Evolutionary conservation across 2,113 vertebrate genomes (phyloP).

Genomic region (Chaetodon auriga): DNA sequence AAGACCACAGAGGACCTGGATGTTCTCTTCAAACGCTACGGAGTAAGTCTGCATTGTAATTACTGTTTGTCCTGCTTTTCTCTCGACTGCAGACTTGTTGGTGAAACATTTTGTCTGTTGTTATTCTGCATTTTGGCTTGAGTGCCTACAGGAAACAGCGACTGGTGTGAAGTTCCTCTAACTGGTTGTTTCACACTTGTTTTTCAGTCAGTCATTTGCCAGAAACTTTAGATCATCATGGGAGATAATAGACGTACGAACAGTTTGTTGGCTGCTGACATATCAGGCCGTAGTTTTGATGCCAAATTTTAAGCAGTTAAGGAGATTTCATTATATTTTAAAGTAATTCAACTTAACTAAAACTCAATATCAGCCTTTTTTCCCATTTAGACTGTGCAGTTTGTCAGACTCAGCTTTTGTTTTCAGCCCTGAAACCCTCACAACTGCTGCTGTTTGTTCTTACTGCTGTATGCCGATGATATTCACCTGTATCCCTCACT

Average conservation of each 20-base stretch:
- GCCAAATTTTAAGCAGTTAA: neutral
- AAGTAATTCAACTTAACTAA: neutral
- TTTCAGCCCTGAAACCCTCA: neutral
- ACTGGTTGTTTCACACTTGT: constrained; percentile 22
- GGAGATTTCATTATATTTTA: neutral
- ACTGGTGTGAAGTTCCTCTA: constrained; percentile 44
- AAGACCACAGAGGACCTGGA: constrained; percentile 96
- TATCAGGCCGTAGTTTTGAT: neutral
- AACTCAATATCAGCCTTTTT: neutral
- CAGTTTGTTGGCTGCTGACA: neutral
- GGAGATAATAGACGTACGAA: neutral
- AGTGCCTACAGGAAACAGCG: constrained; percentile 41
- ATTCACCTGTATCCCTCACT: neutral
- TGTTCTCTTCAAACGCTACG: constrained; percentile 96
- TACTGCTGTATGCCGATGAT: neutral
- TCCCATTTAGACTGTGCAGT: neutral
- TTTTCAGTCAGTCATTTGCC: neutral
- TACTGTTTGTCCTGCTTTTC: constrained; percentile 10
- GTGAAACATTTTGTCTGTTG: constrained; percentile 13
- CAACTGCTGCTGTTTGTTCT: neutral
- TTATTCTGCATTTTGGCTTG: constrained; percentile 20
- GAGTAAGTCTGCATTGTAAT: constrained; percentile 87
- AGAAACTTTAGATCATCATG: neutral
- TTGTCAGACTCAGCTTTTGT: neutral
- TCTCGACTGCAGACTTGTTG: neutral